A percentile compares a stretch with the other conserved stretches of the same genome.
Conservation (phyloP, 1,140 invertebrate species). For the Drosophila hydei region DNA sequence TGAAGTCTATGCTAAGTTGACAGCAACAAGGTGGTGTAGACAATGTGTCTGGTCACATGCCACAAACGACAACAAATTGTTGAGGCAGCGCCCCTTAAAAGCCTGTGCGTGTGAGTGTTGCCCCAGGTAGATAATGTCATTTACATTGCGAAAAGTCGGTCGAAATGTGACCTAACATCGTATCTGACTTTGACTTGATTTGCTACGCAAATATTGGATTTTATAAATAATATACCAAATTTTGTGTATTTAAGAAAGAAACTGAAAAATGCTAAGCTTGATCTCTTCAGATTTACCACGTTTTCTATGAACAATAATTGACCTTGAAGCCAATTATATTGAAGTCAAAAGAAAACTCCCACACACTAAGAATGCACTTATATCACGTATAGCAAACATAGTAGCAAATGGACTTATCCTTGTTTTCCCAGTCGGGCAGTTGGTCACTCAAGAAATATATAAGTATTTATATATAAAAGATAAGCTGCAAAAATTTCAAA, state of each 20-base stretch:
- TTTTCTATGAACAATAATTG: no score
- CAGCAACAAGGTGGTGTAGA: constrained; percentile 42
- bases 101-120: constrained; percentile 7
- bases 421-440: neutral
- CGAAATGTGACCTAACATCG: constrained; percentile 45
- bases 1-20: constrained; percentile 30
- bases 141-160: constrained; percentile 34
- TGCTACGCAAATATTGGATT: neutral
- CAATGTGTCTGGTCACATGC: constrained; percentile 49
- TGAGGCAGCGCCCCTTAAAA: constrained; percentile 23
- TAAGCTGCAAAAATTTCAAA: neutral
- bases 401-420: neutral
- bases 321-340: no score
- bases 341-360: neutral
- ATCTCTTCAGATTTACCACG: no score
- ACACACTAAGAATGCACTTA: neutral
- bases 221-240: neutral
- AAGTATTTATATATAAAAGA: neutral
- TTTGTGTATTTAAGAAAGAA: no score
- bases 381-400: neutral
- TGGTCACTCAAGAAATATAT: neutral
- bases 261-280: no score
- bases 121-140: constrained; percentile 67
- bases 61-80: constrained; percentile 56
- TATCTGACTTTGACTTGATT: neutral